These are phyloP conservation scores for Rhabdophis nuchalis DNA, from an alignment of 2,797 vertebrate species.

Conservation along the genomic window DNA sequence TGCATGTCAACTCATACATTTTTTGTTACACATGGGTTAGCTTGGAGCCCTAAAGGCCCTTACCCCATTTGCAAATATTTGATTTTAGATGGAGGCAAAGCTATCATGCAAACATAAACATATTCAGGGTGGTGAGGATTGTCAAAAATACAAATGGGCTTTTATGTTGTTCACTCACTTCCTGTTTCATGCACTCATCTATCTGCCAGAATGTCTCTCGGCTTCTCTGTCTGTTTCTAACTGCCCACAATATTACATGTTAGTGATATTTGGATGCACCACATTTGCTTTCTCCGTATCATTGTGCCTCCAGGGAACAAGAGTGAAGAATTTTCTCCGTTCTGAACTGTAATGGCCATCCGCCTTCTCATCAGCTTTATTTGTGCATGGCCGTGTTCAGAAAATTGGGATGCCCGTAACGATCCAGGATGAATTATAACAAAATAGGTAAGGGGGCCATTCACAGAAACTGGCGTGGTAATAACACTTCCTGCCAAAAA, in stretches of 20 bases:
- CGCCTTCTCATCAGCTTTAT: not conserved
- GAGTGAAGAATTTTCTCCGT: not conserved
- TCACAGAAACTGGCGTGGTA: not conserved
- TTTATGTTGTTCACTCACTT: slow-evolving; percentile 20
- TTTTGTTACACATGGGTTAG: slow-evolving; percentile 54
- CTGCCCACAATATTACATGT: not conserved
- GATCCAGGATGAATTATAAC: slow-evolving; percentile 1
- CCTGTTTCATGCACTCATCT: not conserved
- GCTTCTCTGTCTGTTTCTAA: slow-evolving; percentile 16
- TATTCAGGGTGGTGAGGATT: not conserved
- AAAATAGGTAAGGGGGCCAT: not conserved
- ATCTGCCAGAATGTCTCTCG: not conserved
- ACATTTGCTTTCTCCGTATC: not conserved
- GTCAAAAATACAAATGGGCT: slow-evolving; percentile 32
- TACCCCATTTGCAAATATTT: slow-evolving; percentile 50
- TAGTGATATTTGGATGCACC: not conserved
- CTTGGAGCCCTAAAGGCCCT: slow-evolving; percentile 43
- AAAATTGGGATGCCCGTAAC: not conserved
- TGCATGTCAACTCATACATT: slow-evolving; percentile 50
- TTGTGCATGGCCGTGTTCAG: not conserved
- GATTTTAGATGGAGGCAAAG: slow-evolving; percentile 48
- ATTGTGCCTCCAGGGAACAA: not conserved
- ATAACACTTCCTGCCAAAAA: not conserved
- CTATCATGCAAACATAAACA: slow-evolving; percentile 26
- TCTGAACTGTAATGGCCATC: not conserved